Conservation (phyloP, 2,113 vertebrate genomes). For the Elaphurus davidianus region DNA sequence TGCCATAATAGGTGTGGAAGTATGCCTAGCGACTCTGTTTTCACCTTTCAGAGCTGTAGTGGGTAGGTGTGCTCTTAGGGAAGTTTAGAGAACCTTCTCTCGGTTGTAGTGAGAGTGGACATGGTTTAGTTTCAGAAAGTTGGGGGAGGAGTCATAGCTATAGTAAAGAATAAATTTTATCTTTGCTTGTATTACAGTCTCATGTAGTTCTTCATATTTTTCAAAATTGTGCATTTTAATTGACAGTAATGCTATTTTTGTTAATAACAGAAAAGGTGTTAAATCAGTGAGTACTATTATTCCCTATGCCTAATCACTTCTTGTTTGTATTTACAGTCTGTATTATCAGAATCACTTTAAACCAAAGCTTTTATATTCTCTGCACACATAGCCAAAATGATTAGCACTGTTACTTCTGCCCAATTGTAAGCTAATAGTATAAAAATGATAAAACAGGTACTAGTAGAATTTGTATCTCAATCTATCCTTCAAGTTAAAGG, state of each 20-base stretch:
- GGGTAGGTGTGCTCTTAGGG: background rate
- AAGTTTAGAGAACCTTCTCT: constrained; percentile 47
- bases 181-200: constrained; percentile 51
- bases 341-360: constrained; percentile 75
- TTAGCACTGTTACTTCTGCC: constrained; percentile 66
- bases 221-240: constrained; percentile 70
- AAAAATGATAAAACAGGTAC: constrained; percentile 62
- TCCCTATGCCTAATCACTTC: constrained; percentile 70
- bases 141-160: constrained; percentile 62
- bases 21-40: background rate
- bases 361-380: constrained; percentile 83
- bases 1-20: background rate
- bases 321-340: constrained; percentile 72
- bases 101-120: background rate
- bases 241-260: constrained; percentile 57
- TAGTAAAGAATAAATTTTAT: constrained; percentile 32
- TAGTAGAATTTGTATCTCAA: constrained; percentile 54
- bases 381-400: constrained; percentile 72
- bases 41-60: background rate
- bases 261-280: constrained; percentile 68
- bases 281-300: constrained; percentile 43
- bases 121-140: constrained; percentile 59
- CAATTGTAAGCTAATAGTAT: constrained; percentile 15
- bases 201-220: constrained; percentile 53
- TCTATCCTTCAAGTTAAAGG: constrained; percentile 50